Evolutionary conservation across 2,888 invertebrate species (phyloP).

Genomic region (Coleophora flavipennella): DNA sequence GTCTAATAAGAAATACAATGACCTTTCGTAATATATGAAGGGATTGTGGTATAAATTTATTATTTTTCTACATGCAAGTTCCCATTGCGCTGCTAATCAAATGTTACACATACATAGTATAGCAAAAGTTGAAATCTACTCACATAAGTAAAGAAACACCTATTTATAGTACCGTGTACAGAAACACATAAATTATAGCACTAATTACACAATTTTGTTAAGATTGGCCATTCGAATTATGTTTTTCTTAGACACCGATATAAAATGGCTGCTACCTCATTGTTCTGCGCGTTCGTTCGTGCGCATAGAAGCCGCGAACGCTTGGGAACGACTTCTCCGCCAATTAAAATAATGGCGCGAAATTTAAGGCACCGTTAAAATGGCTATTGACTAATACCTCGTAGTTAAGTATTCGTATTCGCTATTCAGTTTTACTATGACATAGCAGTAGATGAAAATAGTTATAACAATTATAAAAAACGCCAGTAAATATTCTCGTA

Average conservation of each 20-base stretch:
- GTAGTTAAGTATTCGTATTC: conserved; percentile 22
- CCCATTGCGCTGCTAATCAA: conserved; percentile 48
- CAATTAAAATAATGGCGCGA: conserved; percentile 73
- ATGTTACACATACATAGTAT: conserved; percentile 38
- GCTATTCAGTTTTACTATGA: conserved; percentile 29
- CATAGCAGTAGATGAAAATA: conserved; percentile 44
- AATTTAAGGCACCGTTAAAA: conserved; percentile 65
- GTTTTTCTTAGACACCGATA: conserved; percentile 73
- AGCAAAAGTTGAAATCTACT: conserved; percentile 61
- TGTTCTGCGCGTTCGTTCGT: conserved; percentile 74
- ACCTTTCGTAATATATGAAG: conserved; percentile 39
- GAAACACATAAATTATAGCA: conserved; percentile 72
- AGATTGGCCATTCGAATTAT: conserved; percentile 74
- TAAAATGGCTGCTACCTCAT: conserved; percentile 75
- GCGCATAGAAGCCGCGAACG: conserved; percentile 74
- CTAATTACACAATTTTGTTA: conserved; percentile 72
- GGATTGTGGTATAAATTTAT: conserved; percentile 46
- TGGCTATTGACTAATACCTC: conserved; percentile 23
- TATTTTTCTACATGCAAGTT: conserved; percentile 49
- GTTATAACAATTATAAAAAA: conserved; percentile 42
- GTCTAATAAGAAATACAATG: conserved; percentile 39
- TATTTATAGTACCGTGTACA: conserved; percentile 60
- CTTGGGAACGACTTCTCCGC: conserved; percentile 72
- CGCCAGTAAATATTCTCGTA: conserved; percentile 36
- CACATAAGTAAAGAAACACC: conserved; percentile 64